Evolutionary conservation across 2,797 vertebrate species (phyloP).

Genomic region (Hyperoplus lanceolatus): DNA sequence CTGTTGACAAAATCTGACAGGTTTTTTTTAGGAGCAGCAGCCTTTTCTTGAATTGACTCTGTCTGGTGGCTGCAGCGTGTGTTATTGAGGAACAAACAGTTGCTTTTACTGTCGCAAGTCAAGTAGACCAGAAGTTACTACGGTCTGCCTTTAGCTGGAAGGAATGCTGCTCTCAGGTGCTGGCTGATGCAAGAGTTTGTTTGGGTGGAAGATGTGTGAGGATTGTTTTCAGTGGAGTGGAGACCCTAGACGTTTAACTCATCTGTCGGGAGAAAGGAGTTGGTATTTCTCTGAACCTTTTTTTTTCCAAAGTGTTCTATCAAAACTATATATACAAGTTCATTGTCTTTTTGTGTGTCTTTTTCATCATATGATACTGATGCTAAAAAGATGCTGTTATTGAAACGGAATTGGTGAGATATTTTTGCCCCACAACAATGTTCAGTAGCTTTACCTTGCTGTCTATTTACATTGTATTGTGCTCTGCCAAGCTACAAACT

Average conservation of each 20-base stretch:
- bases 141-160: neutral
- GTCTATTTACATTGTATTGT: neutral
- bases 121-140: neutral
- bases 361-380: neutral
- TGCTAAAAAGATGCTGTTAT: neutral
- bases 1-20: too few species aligned
- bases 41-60: neutral
- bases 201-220: slow-evolving; percentile 33
- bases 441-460: too few species aligned
- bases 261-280: neutral
- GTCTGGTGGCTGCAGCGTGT: slow-evolving; percentile 10
- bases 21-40: neutral
- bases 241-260: neutral
- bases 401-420: neutral
- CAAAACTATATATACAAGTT: neutral
- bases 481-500: neutral
- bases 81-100: slow-evolving; percentile 6
- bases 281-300: neutral
- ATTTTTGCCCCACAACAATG: neutral
- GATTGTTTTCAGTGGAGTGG: neutral
- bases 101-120: neutral
- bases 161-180: slow-evolving; percentile 7
- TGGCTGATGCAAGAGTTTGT: slow-evolving; percentile 71
- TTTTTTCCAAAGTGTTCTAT: neutral
- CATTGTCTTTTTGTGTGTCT: neutral